Conservation (phyloP, 2,797 vertebrate species). For the Myioborus miniatus region DNA sequence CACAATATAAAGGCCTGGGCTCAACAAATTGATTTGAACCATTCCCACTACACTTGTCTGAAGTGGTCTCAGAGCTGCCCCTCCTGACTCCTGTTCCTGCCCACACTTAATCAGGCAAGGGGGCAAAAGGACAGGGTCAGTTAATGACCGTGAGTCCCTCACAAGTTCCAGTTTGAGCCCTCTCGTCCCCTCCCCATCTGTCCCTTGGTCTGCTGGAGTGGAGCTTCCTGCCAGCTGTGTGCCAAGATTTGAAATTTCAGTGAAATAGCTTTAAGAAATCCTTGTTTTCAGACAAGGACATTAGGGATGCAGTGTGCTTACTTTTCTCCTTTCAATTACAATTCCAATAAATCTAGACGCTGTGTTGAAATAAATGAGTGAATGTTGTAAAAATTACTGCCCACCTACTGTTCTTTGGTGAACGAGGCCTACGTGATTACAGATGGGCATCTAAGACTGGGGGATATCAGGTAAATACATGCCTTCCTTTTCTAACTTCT, state of each 20-base stretch:
- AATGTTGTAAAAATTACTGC: neutral
- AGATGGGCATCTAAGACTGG: neutral
- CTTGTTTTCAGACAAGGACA: neutral
- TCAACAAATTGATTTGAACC: neutral
- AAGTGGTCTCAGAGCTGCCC: neutral
- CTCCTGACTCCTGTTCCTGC: neutral
- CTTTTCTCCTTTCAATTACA: neutral
- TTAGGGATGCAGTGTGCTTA: neutral
- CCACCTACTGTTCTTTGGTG: neutral
- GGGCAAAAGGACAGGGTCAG: neutral
- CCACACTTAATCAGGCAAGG: neutral
- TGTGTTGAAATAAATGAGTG: neutral
- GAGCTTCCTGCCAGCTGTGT: neutral
- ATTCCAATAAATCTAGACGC: neutral
- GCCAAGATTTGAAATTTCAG: neutral
- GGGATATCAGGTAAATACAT: neutral
- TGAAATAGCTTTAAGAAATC: neutral
- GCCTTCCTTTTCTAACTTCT: neutral
- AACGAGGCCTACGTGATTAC: neutral
- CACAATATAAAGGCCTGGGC: neutral
- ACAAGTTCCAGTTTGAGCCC: neutral
- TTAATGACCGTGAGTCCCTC: rapidly evolving
- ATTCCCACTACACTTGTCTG: neutral
- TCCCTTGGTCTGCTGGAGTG: neutral
- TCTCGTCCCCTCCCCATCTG: rapidly evolving